phyloP scores from a whole-genome alignment of 2,888 invertebrate genomes.

The Pollenia griseotomentosa region DNA sequence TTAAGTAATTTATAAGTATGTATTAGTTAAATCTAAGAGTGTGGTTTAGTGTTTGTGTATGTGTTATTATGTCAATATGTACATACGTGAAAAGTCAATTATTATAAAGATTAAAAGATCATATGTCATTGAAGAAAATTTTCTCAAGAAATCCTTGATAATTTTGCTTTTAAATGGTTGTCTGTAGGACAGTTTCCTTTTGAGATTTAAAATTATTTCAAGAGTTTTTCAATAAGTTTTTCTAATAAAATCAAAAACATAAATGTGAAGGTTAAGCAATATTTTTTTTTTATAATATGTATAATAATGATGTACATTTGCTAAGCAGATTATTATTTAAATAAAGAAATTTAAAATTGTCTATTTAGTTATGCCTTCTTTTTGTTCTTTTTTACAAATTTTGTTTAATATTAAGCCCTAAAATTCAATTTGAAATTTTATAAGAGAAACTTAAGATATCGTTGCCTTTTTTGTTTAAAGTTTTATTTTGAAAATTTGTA shows the following conservation, averaged over 20 bases:
- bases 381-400: too few species aligned
- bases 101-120: constrained; percentile 58
- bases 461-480: too few species aligned
- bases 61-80: constrained; percentile 18
- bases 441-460: too few species aligned
- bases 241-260: constrained; percentile 5
- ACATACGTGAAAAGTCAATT: constrained; percentile 62
- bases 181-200: constrained; percentile 16
- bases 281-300: too few species aligned
- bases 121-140: constrained; percentile 47
- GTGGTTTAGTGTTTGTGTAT: constrained; percentile 26
- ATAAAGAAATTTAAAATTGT: too few species aligned
- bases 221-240: neutral
- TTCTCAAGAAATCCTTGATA: constrained; percentile 36
- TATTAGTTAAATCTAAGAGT: neutral
- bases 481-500: too few species aligned
- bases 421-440: too few species aligned
- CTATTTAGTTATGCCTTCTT: too few species aligned
- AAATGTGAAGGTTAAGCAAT: neutral
- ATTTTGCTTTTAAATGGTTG: constrained; percentile 2
- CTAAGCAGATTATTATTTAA: too few species aligned
- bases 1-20: constrained; percentile 36
- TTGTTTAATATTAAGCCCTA: too few species aligned
- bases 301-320: too few species aligned
- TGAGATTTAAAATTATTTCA: neutral